Evolutionary conservation across 2,113 vertebrate species (phyloP).

Genomic region (Lanius collurio): DNA sequence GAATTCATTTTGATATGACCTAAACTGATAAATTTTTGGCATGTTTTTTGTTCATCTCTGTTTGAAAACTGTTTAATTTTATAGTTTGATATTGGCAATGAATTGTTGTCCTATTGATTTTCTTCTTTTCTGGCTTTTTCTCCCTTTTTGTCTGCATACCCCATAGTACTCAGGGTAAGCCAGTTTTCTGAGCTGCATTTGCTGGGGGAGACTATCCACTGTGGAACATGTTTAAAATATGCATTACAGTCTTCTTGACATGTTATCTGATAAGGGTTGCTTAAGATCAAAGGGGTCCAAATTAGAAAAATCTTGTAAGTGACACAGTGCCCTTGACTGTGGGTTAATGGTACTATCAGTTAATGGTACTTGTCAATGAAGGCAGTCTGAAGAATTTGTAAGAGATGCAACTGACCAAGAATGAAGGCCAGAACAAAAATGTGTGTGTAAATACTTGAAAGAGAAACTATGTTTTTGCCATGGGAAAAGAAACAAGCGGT

Average conservation of each 20-base stretch:
- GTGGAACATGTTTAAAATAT: background rate
- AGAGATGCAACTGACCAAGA: constrained; percentile 1
- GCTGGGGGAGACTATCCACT: background rate
- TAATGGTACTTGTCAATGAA: constrained; percentile 13
- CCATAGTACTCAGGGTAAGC: background rate
- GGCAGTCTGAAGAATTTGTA: background rate
- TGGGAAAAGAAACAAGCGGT: background rate
- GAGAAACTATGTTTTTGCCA: background rate
- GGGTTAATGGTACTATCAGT: constrained; percentile 30
- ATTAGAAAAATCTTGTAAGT: constrained; percentile 1
- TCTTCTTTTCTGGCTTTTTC: background rate
- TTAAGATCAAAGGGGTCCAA: constrained; percentile 43
- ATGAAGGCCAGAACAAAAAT: constrained; percentile 17
- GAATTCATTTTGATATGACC: background rate
- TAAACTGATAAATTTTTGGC: background rate
- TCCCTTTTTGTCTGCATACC: background rate
- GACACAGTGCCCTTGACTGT: constrained; percentile 18
- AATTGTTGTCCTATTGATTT: background rate
- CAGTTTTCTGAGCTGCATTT: background rate
- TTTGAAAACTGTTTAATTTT: background rate
- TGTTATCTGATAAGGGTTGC: constrained; percentile 10
- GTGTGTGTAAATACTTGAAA: background rate
- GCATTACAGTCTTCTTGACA: background rate
- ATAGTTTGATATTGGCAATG: background rate
- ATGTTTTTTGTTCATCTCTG: background rate